Evolutionary conservation across 2,113 vertebrate genomes (phyloP), one percentile per base, ranked within the genome.

Genomic region (Ciconia maguari): DNA sequence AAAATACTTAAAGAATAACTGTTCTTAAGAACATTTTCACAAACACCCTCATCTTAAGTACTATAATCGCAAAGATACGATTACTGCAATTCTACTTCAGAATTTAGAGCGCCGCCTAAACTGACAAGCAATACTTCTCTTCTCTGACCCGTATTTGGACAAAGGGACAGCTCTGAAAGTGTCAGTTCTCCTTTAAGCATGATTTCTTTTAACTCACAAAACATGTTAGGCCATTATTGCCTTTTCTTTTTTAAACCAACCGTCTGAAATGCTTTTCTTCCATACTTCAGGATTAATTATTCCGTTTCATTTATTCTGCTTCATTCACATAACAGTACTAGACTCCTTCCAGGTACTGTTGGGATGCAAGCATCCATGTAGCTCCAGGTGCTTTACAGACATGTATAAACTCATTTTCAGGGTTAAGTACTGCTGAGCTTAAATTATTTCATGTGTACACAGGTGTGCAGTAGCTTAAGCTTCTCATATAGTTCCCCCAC

Each of bases 1-100:
- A 71, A 72, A 95, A 91, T 34, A 65, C 51, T 70, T 87, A 27
- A 64, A 66, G 66, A 90, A 58, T 92, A 89, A 68, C 93, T 92
- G 65, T 72, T 95, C 36, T 94, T 83, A 86, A 89, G 66, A 77
- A 48, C 36, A 32, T 86, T 93, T 95, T 76, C 72, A 66, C 34
- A 36, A 90, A 74, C 55, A 68, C 36, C 25, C 84, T 86, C 75
- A 82, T 90, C 34, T 78, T 52, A 83, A 81, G 16, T 69, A 48
- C 79, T 85, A 32, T 93, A 92, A 95, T 93, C 93, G 86, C 71
- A 49, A 72, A 79, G 62, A 89, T 25, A 82, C 69, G 38, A 83
- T 95, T 90, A 87, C 89, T 96, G 68, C 55, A 89, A 68, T 96
- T 94, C 55, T 41, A 2, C 54, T 88, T 65, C 42, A 91, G 84